Evolutionary conservation across 2,888 invertebrate genomes (phyloP), one percentile per base, ranked within the genome.

Genomic region (Operophtera brumata): DNA sequence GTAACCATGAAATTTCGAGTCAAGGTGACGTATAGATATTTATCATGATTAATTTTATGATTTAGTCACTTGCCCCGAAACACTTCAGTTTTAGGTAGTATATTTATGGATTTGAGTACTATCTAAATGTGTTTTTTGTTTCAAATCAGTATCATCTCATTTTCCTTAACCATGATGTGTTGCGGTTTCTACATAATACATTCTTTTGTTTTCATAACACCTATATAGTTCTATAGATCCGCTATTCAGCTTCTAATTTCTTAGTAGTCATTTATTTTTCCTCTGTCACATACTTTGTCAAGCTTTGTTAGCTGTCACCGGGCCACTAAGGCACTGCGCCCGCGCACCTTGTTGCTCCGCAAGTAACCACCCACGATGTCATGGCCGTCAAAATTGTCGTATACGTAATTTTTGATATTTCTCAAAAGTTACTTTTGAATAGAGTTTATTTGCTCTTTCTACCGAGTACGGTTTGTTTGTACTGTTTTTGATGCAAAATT

Each of bases 301-400:
- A 63, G 61, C 59, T 64, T 65, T 70, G 66, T 65, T 68, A 70
- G 67, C 73, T 77, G 77, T 70, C 71, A 65, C 57, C 64, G 62
- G 61, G 67, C 70, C 71, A 68, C 70, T 73, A 72, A 71, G 69
- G 77, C 71, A 71, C 61, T 72, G 74, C 77, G 73, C 70, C 66
- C 65, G 70, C 71, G 72, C 54, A 54, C 14, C 70, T 58, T 65
- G 67, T 71, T 63, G 68, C 69, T 66, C 72, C 65, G 69, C 69
- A 70, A 66, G 59, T n/a, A 36, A 75, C 82, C 82, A 73, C 82
- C 82, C 72, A 74, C 73, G 69, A 67, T 56, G 73, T 61, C 39
- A 62, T 61, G 57, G 61, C 48, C 62, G 59, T 68, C 64, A 64
- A 67, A 66, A 62, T 57, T 62, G 55, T 61, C 61, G 34, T 10